A percentile compares a stretch with the other conserved stretches of the same genome.
Evolutionary conservation across 2,888 invertebrate species (phyloP).

Genomic region (Orthosia gracilis): DNA sequence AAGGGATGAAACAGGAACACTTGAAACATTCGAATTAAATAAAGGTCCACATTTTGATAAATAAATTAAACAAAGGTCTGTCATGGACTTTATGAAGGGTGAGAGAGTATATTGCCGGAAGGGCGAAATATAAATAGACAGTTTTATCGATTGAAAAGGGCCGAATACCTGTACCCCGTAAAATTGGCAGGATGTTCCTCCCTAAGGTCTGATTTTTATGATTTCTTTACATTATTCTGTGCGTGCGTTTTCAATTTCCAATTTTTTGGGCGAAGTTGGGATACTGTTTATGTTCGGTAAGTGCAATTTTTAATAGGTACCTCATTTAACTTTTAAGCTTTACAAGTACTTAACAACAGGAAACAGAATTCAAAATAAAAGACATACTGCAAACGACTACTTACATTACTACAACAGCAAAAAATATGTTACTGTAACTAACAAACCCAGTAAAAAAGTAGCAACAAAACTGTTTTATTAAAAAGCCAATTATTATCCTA

Average conservation of each 20-base stretch:
- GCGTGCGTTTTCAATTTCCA: slow-evolving; percentile 22
- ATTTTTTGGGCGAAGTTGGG: neutral
- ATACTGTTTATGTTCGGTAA: neutral
- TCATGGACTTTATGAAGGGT: slow-evolving; percentile 58
- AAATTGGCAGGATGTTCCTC: slow-evolving; percentile 42
- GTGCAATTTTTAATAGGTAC: neutral
- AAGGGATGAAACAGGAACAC: neutral
- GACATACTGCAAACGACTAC: neutral
- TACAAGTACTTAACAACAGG: neutral
- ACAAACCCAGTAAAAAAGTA: slow-evolving; percentile 28
- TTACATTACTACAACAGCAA: slow-evolving; percentile 20
- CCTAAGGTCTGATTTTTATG: slow-evolving; percentile 36
- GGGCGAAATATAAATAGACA: slow-evolving; percentile 62
- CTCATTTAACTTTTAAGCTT: slow-evolving; percentile 11
- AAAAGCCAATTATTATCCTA: slow-evolving; percentile 43
- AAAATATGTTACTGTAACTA: slow-evolving; percentile 32
- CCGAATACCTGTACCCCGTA: slow-evolving; percentile 32
- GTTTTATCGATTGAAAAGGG: slow-evolving; percentile 62
- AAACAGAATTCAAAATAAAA: neutral
- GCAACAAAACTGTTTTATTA: slow-evolving; percentile 23
- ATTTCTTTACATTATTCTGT: slow-evolving; percentile 38
- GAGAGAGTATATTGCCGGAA: slow-evolving; percentile 51
- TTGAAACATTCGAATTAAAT: slow-evolving; percentile 12
- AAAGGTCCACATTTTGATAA: slow-evolving; percentile 8
- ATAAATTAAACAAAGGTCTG: slow-evolving; percentile 29